Percentiles rank a stretch among this genome's conserved stretches.
Evolutionary conservation across 2,888 invertebrate genomes (phyloP).

Genomic region (Epistrophe grossulariae): DNA sequence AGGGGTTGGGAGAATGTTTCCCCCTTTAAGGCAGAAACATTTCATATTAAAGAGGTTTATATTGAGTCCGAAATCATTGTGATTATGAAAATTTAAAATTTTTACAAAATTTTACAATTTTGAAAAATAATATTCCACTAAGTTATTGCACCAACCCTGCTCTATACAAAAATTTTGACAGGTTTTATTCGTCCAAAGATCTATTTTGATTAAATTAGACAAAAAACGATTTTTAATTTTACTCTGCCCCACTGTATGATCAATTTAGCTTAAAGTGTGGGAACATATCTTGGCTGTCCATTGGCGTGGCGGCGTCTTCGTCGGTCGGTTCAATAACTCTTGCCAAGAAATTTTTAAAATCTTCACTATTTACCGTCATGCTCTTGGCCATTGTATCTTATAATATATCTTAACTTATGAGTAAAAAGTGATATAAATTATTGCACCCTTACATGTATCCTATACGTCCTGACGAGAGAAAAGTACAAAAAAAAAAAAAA

Average conservation of each 20-base stretch:
- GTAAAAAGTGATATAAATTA: slow-evolving; percentile 27
- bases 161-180: no score
- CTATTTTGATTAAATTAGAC: background rate
- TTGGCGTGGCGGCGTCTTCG: background rate
- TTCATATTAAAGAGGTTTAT: no score
- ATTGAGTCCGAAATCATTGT: no score
- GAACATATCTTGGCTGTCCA: slow-evolving; percentile 41
- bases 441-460: slow-evolving; percentile 58
- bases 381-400: background rate
- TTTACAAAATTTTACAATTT: no score
- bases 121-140: no score
- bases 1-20: no score
- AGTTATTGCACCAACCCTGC: no score
- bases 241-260: slow-evolving; percentile 7
- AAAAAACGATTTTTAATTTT: background rate
- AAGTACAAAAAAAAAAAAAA: background rate
- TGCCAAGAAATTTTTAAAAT: slow-evolving; percentile 2
- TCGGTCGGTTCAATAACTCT: background rate
- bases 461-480: background rate
- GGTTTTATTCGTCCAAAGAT: no score
- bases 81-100: no score
- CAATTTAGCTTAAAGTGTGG: slow-evolving; percentile 58
- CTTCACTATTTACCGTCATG: background rate
- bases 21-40: no score
- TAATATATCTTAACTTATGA: background rate